Evolutionary conservation across 2,888 invertebrate species (phyloP).

Genomic region (Lysandra bellargus): DNA sequence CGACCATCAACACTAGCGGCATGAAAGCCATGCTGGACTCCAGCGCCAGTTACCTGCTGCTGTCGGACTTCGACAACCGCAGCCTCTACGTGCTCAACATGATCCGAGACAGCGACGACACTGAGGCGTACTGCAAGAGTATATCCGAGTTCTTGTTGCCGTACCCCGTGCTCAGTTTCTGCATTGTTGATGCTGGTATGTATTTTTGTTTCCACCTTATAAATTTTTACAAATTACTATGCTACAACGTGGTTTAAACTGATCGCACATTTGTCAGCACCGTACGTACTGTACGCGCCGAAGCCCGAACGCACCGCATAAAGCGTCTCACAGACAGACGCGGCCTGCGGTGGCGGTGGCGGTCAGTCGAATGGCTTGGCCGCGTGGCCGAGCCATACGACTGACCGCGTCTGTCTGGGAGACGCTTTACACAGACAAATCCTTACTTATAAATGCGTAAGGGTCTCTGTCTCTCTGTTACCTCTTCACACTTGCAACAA

Average conservation of each 20-base stretch:
- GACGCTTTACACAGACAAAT: too few species aligned
- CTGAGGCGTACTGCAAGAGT: conserved; percentile 84
- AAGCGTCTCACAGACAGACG: too few species aligned
- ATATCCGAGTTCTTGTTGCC: conserved; percentile 93
- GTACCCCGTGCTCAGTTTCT: conserved; percentile 93
- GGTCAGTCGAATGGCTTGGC: too few species aligned
- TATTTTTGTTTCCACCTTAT: not conserved
- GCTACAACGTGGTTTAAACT: not conserved
- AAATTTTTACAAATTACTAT: not conserved
- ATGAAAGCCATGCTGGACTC: conserved; percentile 91
- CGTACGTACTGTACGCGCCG: too few species aligned
- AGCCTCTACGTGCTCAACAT: conserved; percentile 91
- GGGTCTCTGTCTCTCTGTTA: too few species aligned
- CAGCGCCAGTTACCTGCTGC: conserved; percentile 90
- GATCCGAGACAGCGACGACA: conserved; percentile 72
- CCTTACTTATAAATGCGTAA: too few species aligned
- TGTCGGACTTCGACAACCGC: conserved; percentile 92
- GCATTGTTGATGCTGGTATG: conserved; percentile 88
- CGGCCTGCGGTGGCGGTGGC: too few species aligned
- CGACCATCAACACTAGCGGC: conserved; percentile 66
- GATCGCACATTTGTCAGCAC: too few species aligned
- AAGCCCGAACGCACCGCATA: too few species aligned
- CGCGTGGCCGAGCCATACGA: too few species aligned
- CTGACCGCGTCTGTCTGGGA: too few species aligned
- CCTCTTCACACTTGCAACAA: too few species aligned